A percentile compares a stretch with the other conserved stretches of the same genome.
phyloP scores from a whole-genome alignment of 2,113 vertebrate species.

The Sterna hirundo region DNA sequence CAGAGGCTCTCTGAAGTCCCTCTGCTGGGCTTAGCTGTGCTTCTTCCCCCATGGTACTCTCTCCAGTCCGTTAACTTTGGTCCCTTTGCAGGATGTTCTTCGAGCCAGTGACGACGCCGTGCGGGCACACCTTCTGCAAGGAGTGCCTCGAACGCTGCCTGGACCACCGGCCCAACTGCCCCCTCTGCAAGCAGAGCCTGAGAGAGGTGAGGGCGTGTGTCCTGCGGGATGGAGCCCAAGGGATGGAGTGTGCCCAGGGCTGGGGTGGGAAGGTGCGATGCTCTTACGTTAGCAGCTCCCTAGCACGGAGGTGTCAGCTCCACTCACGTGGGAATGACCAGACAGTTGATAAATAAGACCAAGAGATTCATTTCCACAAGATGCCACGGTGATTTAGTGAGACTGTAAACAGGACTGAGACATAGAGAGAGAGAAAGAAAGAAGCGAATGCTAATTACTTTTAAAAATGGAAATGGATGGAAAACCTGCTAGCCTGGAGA shows the following conservation, averaged over 20 bases:
- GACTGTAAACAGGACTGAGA: constrained; percentile 24
- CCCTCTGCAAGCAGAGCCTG: constrained; percentile 92
- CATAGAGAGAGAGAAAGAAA: background rate
- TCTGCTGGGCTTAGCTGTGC: background rate
- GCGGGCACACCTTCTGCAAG: constrained; percentile 92
- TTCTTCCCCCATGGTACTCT: background rate
- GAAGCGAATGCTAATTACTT: constrained; percentile 3
- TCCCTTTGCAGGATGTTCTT: constrained; percentile 80
- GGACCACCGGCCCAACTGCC: constrained; percentile 89
- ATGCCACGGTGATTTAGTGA: constrained; percentile 19
- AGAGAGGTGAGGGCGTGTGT: constrained; percentile 74
- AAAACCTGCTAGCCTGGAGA: constrained; percentile 18
- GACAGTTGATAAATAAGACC: constrained; percentile 34
- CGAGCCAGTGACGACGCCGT: constrained; percentile 88
- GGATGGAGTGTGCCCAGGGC: background rate
- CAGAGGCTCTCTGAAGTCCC: background rate
- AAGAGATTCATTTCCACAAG: constrained; percentile 40
- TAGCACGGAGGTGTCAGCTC: accelerated
- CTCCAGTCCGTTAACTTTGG: background rate
- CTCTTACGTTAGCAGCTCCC: background rate
- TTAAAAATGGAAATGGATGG: constrained; percentile 43
- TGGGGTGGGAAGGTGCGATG: background rate
- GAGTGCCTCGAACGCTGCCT: constrained; percentile 89
- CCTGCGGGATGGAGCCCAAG: accelerated
- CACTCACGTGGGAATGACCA: background rate